Evolutionary conservation across 2,888 invertebrate species (phyloP).

Genomic region (Rotaria magnacalcarata): DNA sequence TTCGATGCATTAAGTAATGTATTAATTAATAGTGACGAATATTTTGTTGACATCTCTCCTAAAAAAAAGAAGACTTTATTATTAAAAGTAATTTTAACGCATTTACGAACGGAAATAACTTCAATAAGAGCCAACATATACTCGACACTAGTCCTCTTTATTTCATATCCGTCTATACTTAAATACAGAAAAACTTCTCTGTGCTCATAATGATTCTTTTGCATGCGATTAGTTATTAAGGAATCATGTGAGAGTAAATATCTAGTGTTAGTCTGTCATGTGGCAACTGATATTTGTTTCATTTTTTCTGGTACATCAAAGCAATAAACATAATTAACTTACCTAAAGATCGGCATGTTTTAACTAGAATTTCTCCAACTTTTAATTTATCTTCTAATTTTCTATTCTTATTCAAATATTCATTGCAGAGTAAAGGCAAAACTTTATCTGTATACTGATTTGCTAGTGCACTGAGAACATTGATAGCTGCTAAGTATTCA

Average conservation of each 20-base stretch:
- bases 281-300: neutral
- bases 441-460: slow-evolving; percentile 68
- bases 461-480: slow-evolving; percentile 70
- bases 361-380: slow-evolving; percentile 74
- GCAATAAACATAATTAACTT: slow-evolving; percentile 50
- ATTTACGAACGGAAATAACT: no score
- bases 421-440: slow-evolving; percentile 68
- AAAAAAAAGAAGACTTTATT: no score
- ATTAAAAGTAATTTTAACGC: no score
- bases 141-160: no score
- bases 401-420: slow-evolving; percentile 61
- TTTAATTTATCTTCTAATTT: slow-evolving; percentile 66
- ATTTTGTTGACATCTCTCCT: slow-evolving; percentile 71
- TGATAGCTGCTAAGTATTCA: slow-evolving; percentile 73
- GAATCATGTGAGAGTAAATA: neutral
- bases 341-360: slow-evolving; percentile 71
- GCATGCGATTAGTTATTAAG: neutral
- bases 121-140: no score
- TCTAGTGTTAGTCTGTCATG: neutral
- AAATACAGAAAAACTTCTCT: no score
- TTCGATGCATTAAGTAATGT: slow-evolving; percentile 69
- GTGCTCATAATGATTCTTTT: neutral
- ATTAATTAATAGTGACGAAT: slow-evolving; percentile 69
- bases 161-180: no score
- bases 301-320: neutral